A percentile compares a stretch with the other conserved stretches of the same genome.
These are phyloP conservation scores for Drosophila littoralis DNA, from an alignment of 1,140 invertebrate genomes.

Conservation along the genomic window DNA sequence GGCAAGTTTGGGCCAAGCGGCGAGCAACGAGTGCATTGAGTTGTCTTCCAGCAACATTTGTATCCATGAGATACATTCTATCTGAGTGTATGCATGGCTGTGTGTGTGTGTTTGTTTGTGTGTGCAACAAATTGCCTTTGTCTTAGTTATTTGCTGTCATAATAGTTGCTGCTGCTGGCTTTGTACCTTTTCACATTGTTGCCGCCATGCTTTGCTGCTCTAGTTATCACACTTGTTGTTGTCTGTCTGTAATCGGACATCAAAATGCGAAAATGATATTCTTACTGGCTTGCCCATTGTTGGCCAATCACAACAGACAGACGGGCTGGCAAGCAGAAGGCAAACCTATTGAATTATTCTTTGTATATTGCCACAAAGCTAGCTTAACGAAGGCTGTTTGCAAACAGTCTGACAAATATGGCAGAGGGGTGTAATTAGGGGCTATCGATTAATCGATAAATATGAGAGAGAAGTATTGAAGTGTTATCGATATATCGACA, in stretches of 20 bases:
- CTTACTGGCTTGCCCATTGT: constrained; percentile 52
- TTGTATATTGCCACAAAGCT: constrained; percentile 1
- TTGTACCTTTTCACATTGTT: constrained; percentile 72
- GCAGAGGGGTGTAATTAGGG: background rate
- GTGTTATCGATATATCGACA: too few relatives aligned
- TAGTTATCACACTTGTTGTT: constrained; percentile 57
- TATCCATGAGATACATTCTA: constrained; percentile 26
- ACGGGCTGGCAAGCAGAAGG: constrained; percentile 34
- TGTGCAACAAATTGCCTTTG: constrained; percentile 79
- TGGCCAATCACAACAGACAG: constrained; percentile 61
- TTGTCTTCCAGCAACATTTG: constrained; percentile 64
- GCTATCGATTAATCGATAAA: background rate
- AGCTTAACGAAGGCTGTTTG: constrained; percentile 3
- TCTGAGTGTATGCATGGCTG: background rate
- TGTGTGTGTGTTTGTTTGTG: constrained; percentile 53
- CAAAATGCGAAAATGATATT: constrained; percentile 80
- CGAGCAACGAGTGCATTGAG: constrained; percentile 57
- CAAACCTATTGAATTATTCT: constrained; percentile 45
- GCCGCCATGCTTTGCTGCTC: constrained; percentile 69
- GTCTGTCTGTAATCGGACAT: constrained; percentile 67
- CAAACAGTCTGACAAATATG: background rate
- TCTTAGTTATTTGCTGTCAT: constrained; percentile 72
- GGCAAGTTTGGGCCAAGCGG: constrained; percentile 52
- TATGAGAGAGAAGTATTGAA: too few relatives aligned
- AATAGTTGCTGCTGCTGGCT: constrained; percentile 66